Conservation (phyloP, 2,888 invertebrate genomes). For the Cheiracanthium punctorium region DNA sequence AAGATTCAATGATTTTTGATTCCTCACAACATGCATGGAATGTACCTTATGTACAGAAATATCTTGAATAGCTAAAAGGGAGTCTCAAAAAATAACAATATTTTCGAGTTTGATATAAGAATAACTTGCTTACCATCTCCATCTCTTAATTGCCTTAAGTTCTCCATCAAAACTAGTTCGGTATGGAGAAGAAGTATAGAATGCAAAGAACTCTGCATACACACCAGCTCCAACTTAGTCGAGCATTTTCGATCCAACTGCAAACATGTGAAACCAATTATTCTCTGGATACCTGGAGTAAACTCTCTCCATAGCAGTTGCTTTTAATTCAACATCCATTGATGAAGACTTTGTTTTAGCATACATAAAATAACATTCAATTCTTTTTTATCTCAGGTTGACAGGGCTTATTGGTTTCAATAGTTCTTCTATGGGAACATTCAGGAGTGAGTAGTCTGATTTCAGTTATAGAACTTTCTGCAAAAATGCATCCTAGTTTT, state of each 20-base stretch:
- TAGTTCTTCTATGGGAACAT: not conserved
- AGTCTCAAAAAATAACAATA: not conserved
- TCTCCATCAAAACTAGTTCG: not conserved
- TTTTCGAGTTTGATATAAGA: not conserved
- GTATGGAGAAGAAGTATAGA: not conserved
- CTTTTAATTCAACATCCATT: not conserved
- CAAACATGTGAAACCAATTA: not conserved
- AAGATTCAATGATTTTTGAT: not conserved
- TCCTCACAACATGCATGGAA: too few species aligned
- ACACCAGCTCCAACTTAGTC: not conserved
- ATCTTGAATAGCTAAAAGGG: not conserved
- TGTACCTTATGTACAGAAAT: not conserved
- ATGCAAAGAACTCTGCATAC: not conserved
- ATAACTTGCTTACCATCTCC: not conserved
- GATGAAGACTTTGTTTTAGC: not conserved
- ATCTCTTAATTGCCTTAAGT: not conserved
- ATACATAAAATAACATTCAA: not conserved
- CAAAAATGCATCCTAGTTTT: not conserved
- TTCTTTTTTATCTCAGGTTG: not conserved
- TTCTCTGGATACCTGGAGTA: not conserved
- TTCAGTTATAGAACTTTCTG: conserved; percentile 13
- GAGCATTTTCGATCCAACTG: not conserved
- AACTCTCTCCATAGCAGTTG: not conserved
- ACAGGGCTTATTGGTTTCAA: conserved; percentile 2
- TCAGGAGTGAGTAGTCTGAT: not conserved